A percentile compares a stretch with the other conserved stretches of the same genome.
Conservation (phyloP, 2,113 vertebrate species). For the Galeopterus variegatus region DNA sequence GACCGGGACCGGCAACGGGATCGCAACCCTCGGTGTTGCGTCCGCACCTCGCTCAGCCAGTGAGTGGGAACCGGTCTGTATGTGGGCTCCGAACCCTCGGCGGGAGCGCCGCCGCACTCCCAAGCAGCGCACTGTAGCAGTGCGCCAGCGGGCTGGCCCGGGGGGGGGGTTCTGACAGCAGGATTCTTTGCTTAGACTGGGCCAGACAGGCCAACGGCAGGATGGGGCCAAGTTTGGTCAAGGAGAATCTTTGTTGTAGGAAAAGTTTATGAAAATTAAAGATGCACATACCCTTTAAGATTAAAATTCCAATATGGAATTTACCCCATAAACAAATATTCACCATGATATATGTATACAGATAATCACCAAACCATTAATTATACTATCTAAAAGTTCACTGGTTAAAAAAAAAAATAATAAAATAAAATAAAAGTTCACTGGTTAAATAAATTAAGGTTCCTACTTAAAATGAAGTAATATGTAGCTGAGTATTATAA, state of each 20-base stretch:
- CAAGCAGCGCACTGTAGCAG: too few relatives aligned
- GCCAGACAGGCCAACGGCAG: not conserved
- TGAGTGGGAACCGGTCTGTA: too few relatives aligned
- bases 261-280: not conserved
- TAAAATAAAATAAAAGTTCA: too few relatives aligned
- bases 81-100: too few relatives aligned
- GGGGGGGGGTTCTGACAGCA: not conserved
- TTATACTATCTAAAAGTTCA: not conserved
- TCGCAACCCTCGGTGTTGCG: too few relatives aligned
- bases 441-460: not conserved
- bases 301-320: not conserved
- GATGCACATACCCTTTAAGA: not conserved
- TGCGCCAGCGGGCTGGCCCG: too few relatives aligned
- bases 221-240: not conserved
- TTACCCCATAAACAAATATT: slow-evolving; percentile 6
- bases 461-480: slow-evolving; percentile 13
- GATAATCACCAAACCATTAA: not conserved
- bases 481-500: not conserved
- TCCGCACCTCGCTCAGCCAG: too few relatives aligned
- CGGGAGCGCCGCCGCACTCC: too few relatives aligned
- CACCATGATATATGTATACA: not conserved
- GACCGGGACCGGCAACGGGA: too few relatives aligned
- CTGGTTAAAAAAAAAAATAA: too few relatives aligned
- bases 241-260: not conserved
- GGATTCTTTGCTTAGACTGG: not conserved